Conservation (phyloP, 2,797 vertebrate genomes). For the Coregonus sp. region DNA sequence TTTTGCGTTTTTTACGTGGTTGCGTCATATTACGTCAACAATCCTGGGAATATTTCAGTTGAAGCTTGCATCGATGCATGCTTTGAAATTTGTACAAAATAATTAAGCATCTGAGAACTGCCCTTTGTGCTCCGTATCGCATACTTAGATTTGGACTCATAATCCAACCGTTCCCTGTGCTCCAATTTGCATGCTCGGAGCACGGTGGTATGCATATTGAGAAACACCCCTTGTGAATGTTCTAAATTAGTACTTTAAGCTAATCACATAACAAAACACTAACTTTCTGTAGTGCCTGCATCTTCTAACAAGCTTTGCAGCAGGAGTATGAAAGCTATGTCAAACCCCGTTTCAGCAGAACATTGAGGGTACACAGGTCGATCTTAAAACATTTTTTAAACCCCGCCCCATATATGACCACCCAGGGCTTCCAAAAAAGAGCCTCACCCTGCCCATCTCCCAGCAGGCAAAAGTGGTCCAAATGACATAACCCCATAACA, state of each 20-base stretch:
- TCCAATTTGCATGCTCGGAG: too few relatives aligned
- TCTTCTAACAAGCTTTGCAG: neutral
- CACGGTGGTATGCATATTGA: too few relatives aligned
- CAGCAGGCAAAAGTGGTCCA: neutral
- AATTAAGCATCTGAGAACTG: too few relatives aligned
- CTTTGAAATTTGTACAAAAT: too few relatives aligned
- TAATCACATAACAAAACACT: neutral
- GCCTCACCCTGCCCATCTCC: neutral
- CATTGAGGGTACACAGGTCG: constrained; percentile 1
- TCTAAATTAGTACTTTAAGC: neutral
- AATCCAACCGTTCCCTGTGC: too few relatives aligned
- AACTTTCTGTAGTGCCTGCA: neutral
- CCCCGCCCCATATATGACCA: constrained; percentile 1
- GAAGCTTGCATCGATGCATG: too few relatives aligned
- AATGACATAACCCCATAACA: too few relatives aligned
- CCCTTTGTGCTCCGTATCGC: too few relatives aligned
- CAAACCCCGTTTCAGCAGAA: constrained; percentile 10
- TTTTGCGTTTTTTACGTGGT: too few relatives aligned
- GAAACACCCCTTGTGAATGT: neutral
- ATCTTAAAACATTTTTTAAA: constrained; percentile 27
- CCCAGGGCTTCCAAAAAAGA: neutral
- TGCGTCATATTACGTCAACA: too few relatives aligned
- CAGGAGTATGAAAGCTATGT: neutral
- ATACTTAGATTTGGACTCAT: too few relatives aligned
- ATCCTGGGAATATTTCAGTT: too few relatives aligned